Conservation (phyloP, 1,140 invertebrate species). For the Trachymyrmex septentrionalis region DNA sequence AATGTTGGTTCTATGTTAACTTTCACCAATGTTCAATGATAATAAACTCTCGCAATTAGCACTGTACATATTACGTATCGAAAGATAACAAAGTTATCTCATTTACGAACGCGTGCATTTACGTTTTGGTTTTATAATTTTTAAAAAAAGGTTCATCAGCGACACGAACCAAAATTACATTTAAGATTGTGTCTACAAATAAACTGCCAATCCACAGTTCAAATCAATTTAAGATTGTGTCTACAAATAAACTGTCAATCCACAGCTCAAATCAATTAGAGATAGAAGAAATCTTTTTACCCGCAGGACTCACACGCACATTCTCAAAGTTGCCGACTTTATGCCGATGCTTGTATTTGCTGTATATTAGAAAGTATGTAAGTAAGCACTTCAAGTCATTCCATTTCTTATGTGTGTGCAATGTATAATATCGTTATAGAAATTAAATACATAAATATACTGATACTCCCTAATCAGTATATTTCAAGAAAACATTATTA, state of each 20-base stretch:
- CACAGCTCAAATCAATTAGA: neutral
- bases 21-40: conserved; percentile 15
- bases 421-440: conserved; percentile 1
- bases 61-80: neutral
- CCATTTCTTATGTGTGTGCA: neutral
- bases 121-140: neutral
- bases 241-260: neutral
- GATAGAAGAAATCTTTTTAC: neutral
- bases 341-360: neutral
- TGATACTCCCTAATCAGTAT: conserved; percentile 17
- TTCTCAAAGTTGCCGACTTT: neutral
- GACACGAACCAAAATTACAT: neutral
- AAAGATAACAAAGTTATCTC: neutral
- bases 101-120: neutral
- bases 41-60: conserved; percentile 30
- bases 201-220: neutral
- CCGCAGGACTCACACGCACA: neutral
- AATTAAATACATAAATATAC: conserved; percentile 15
- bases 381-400: neutral
- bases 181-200: conserved; percentile 19
- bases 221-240: conserved; percentile 4
- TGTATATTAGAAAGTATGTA: conserved; percentile 13
- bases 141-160: conserved; percentile 3
- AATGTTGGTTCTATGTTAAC: neutral
- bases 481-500: neutral